Conservation (phyloP, 2,797 vertebrate species). For the Platyrinchus mystaceus region DNA sequence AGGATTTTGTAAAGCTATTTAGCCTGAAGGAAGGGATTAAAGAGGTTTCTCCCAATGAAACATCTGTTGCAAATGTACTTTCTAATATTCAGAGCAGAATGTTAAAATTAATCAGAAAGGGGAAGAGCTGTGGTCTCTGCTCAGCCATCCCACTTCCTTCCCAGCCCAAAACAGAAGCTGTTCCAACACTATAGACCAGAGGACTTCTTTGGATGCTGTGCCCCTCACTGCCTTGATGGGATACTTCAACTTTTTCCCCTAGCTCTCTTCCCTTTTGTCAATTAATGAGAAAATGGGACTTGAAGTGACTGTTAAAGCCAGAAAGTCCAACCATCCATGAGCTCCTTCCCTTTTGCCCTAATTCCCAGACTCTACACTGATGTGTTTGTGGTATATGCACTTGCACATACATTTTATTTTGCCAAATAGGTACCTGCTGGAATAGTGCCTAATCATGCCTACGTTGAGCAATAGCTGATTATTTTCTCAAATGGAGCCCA, state of each 20-base stretch:
- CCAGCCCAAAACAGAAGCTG: background rate
- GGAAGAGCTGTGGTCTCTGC: background rate
- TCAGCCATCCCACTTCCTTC: background rate
- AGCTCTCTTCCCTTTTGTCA: background rate
- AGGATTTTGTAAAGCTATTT: slow-evolving; percentile 71
- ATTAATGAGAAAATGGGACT: background rate
- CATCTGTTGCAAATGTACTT: slow-evolving; percentile 63
- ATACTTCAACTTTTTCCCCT: background rate
- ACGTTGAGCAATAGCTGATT: background rate
- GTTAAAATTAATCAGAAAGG: slow-evolving; percentile 38
- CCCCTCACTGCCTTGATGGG: background rate
- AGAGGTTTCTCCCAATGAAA: slow-evolving; percentile 56
- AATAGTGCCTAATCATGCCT: background rate
- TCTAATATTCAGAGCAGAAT: slow-evolving; percentile 24
- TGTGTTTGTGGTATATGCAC: background rate
- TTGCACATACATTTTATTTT: background rate
- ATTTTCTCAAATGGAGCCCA: background rate
- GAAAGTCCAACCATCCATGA: background rate
- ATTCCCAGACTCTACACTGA: background rate
- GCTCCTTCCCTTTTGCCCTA: background rate
- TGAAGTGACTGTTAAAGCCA: background rate
- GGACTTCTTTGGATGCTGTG: background rate
- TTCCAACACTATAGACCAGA: background rate
- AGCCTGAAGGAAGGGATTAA: slow-evolving; percentile 65
- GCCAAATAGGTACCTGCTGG: background rate